Base-by-base conservation (phyloP, 2,888 invertebrate genomes). In the Sarcophaga subvicina region DNA sequence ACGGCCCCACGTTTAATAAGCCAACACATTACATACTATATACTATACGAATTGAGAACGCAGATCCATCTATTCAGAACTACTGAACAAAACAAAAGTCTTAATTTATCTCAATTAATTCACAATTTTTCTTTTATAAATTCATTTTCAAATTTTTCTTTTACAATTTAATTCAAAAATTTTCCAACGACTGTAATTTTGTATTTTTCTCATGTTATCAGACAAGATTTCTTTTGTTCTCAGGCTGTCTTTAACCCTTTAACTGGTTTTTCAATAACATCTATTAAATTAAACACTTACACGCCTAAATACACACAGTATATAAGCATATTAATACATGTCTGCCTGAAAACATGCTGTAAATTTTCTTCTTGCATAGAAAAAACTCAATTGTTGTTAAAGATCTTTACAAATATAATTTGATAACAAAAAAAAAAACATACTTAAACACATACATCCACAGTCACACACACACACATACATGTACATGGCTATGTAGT, bases 201-300 rank as follows among this genome's bases (percentile, higher is more conserved):
- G 8, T 2, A 37, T 2, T 47, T 6, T 47, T 67, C 14, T 45
- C 22, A 11, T 49, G 8, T 27, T 49, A 37, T 37, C 37, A 37
- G 8, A 37, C 37, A 2, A 37, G 37, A 37, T 22, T 25, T 25
- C 6, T 54, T 14, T 25, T 73, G 2, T 80, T 14, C 22, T 79
- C 66, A 69, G 4, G 17, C 54, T 1, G 81, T 78, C 81, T 81
- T 54, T 45, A 78, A 78, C 81, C 66, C 64, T 85, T 81, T 73
- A 73, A 75, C 27, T 70, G 78, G 70, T 17, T 75, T 73, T 69
- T 69, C 69, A 81, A 73, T 76, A 64, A 77, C 12, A 75, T 37
- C 0, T n/a, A n/a, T 37, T 49, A 47, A 54, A 75, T 69, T 75
- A 54, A 54, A 49, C 22, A 25, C 17, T 27, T 54, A 59, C 22